Evolutionary conservation across 2,888 invertebrate species (phyloP), one percentile per base, ranked within the genome.

Genomic region (Aphelenchoides bicaudatus): DNA sequence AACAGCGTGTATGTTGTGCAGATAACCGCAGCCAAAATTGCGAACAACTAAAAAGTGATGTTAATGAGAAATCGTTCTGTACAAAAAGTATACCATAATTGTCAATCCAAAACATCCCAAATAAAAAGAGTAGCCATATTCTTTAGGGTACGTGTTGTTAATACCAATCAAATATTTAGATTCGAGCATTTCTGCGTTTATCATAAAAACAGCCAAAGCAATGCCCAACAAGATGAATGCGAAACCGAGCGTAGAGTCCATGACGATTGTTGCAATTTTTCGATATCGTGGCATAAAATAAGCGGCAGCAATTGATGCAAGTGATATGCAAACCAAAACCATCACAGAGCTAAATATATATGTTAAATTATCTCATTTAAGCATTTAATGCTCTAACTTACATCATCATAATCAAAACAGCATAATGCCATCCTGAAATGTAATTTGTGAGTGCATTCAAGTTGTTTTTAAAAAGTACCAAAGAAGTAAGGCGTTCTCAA

Each of bases 111-210:
- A 46, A 37, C 72, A 67, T 3, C 74, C 73, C n/a, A 77, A 60
- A 46, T 72, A 77, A 59, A 74, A 77, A 1, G 77, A 77, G 62
- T 77, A 77, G 13, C 77, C 77, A 54, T 73, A 77, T 3, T 60
- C 51, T 59, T 77, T 77, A 62, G 70, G 71, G 52, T 68, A 75
- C 16, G 71, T 71, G 54, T 74, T 74, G 49, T 69, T 69, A 28
- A 75, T 62, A 29, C 77, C 77, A 30, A 77, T 77, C 34, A 77
- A 59, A 56, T 71, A 77, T 27, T 72, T 68, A 19, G 75, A 75
- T 51, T 77, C 77, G 34, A 77, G 59, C 77, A 77, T 77, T 57
- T 77, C 77, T 5, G 73, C 76, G 55, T 77, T 77, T 37, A 70
- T 72, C 74, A 77, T 70, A 60, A 77, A 77, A 2, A 77, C 76